Base-by-base conservation (phyloP, 2,888 invertebrate species). In the Lumbricus terrestris region DNA sequence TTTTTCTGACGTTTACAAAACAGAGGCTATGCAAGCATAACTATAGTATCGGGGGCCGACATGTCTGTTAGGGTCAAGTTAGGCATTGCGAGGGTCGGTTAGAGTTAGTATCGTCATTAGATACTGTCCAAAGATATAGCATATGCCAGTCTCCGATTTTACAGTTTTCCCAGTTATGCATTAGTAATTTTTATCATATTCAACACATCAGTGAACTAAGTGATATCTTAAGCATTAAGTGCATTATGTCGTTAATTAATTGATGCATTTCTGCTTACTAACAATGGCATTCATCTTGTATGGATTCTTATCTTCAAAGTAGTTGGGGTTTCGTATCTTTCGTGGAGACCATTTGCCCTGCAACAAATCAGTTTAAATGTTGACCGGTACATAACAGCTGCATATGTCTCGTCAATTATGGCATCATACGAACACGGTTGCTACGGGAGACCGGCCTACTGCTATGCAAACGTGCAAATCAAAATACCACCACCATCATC, bases 241-340 rank as follows among this genome's bases (percentile, higher is more conserved):
- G 23, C 23, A 54, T 5, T 54, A n/a, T 69, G 8, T 69, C 29
- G n/a, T n/a, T n/a, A 69, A 69, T 8, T n/a, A 69, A 69, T n/a
- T 69, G 29, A 69, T 69, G n/a, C 69, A 69, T 29, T 69, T n/a
- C 29, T n/a, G 38, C n/a, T 82, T 29, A 92, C 92, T 91, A 40
- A 92, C 92, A 88, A 92, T 92, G 33, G 92, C 35, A 35, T 90
- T 54, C 91, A 92, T 94, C 91, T 93, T 94, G 93, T 94, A 95
- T n/a, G 99, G 98, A 90, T 97, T 96, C 82, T 97, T 96, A 95
- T 99, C 99, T 94, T 97, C 97, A 95, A 97, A 99, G 96, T 96
- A 98, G 94, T 98, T 96, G 0, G 99, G 99, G 96, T 99, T 99
- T 89, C 96, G 96, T 91, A 99, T 97, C 93, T 97, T 96, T 91